phyloP scores from a whole-genome alignment of 2,888 invertebrate species.

The Anodontia alba region DNA sequence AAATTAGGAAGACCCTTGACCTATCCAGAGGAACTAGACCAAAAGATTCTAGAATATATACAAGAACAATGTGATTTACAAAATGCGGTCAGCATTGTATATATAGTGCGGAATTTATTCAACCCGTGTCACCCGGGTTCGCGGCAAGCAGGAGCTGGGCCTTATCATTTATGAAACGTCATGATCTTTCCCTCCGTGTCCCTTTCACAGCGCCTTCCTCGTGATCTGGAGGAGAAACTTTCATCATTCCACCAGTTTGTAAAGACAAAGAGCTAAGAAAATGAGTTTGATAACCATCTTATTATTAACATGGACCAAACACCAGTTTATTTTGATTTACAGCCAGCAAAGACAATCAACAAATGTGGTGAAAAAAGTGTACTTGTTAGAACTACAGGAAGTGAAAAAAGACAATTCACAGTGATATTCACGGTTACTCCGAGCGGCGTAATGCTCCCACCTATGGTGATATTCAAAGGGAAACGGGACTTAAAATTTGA shows the following conservation, averaged over 20 bases:
- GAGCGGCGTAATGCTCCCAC: constrained; percentile 11
- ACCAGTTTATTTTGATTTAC: constrained; percentile 31
- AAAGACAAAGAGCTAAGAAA: not conserved
- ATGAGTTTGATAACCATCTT: constrained; percentile 41
- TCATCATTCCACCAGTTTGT: too few species aligned
- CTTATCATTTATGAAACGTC: too few species aligned
- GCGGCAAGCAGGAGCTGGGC: too few species aligned
- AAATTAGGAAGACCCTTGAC: too few species aligned
- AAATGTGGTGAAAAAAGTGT: too few species aligned
- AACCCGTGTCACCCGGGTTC: constrained; percentile 20
- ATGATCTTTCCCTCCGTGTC: not conserved
- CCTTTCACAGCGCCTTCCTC: not conserved
- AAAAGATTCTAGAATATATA: constrained; percentile 3
- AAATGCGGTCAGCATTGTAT: not conserved
- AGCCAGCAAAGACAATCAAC: constrained; percentile 25
- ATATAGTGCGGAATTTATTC: not conserved
- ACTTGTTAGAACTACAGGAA: too few species aligned
- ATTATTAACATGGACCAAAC: constrained; percentile 54
- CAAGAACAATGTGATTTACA: constrained; percentile 18
- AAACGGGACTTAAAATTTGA: not conserved
- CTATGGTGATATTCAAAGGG: constrained; percentile 24
- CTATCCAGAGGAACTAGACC: too few species aligned
- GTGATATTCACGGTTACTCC: constrained; percentile 18
- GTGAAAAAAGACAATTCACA: constrained; percentile 41
- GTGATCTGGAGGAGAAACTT: too few species aligned